These are phyloP conservation scores for Watsonalla cultraria DNA, from an alignment of 2,888 invertebrate genomes.

Conservation along the genomic window DNA sequence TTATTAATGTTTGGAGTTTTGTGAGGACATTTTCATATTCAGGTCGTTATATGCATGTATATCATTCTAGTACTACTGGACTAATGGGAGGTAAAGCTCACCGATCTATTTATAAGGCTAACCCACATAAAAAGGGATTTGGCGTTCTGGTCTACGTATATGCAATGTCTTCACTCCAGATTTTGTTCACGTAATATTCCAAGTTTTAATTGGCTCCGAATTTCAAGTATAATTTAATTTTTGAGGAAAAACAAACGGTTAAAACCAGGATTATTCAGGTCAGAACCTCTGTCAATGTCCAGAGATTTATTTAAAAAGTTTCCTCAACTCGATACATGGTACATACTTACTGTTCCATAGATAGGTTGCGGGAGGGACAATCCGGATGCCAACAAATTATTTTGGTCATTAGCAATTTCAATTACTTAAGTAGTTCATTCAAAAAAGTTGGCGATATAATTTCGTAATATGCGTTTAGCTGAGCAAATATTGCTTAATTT, in stretches of 20 bases:
- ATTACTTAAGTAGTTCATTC: background rate
- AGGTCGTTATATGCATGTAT: too few species aligned
- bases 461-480: too few species aligned
- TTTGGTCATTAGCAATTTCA: background rate
- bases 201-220: conserved; percentile 29
- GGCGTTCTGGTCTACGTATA: too few species aligned
- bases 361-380: background rate
- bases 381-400: background rate
- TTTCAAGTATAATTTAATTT: conserved; percentile 33
- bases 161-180: too few species aligned
- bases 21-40: too few species aligned
- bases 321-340: conserved; percentile 8
- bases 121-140: too few species aligned
- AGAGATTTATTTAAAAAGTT: conserved; percentile 68
- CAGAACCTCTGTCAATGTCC: conserved; percentile 49
- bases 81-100: too few species aligned
- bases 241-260: conserved; percentile 33
- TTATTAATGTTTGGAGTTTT: too few species aligned
- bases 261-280: conserved; percentile 46
- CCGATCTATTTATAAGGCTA: too few species aligned
- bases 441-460: background rate
- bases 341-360: background rate
- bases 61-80: too few species aligned
- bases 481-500: too few species aligned
- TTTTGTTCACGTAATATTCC: background rate